Base-by-base conservation (phyloP, 1,140 invertebrate species). In the Andrena cerasifolii region DNA sequence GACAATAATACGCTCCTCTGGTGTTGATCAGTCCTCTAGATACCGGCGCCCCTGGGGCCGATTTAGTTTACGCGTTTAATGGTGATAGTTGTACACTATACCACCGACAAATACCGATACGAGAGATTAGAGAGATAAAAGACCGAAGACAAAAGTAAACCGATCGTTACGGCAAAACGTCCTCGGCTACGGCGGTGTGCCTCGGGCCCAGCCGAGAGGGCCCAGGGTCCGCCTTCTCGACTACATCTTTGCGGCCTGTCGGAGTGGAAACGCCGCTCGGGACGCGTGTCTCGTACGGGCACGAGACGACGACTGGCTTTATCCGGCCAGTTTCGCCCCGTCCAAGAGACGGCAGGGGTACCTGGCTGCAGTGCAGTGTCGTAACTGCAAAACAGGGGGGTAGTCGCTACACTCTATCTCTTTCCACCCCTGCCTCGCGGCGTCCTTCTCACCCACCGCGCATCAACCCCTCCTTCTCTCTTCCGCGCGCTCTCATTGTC, bases 291-390 rank as follows among this genome's bases (percentile, higher is more conserved):
- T 47, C 62, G 40, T 47, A 40, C 56, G 68, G 28, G 56, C 68
- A 77, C 74, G 68, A 82, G 56, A 71, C 58, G 68, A 49, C 72
- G 75, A 83, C 82, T 83, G 81, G 63, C 59, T 79, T 82, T 43
- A 56, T 79, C 47, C 75, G 70, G 45, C 59, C 47, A 56, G 65
- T 76, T 40, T 51, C 40, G 36, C 33, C 70, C 51, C 51, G 54
- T 54, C 54, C 54, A 31, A 68, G 68, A 61, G 56, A 56, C 63
- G 68, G 66, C 49, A 47, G 71, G 63, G 78, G 65, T 80, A 75
- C 72, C 70, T 86, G 83, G 83, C 83, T 85, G 83, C 81, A 85
- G 80, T 88, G 81, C 85, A 87, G 81, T 84, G 74, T 65, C 72
- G 80, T 83, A 56, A 80, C 82, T 68, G 77, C 81, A 74, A 84